Base-by-base conservation (phyloP, 2,888 invertebrate species). In the Catocala fraxini region DNA sequence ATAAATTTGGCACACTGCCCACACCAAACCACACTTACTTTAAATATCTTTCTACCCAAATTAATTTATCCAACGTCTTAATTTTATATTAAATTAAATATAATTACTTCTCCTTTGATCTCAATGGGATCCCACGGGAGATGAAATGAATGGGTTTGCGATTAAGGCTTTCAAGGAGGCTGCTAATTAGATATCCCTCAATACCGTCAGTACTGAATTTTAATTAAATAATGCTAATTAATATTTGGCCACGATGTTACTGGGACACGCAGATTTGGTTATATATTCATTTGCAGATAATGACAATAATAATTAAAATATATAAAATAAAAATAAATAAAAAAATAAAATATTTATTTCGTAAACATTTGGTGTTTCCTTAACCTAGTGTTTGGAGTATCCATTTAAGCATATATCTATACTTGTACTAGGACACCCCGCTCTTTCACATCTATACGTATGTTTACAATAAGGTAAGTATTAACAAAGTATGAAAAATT, bases 151-250 rank as follows among this genome's bases (percentile, higher is more conserved):
- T 72, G 51, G 56, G 54, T 63, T 56, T 68, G 53, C 56, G 65
- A 68, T 77, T 65, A 71, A 39, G 41, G 55, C 63, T 12, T 61
- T 55, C 52, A 65, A 49, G 35, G 63, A 56, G 33, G 52, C 45
- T 51, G 64, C 56, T 76, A 70, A 72, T 77, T 77, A 75, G 61
- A 65, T 63, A 64, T 54, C 52, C 61, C 52, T 68, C 54, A 66
- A 62, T 72, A 63, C 54, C 56, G 35, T 56, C 42, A 61, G 59
- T 57, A 59, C 56, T 54, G 59, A 56, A 66, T 51, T 55, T 64
- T 65, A 64, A 74, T 71, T 61, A 59, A 66, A 71, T 68, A 56
- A 49, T 52, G 39, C 11, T 68, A 57, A 64, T 64, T 63, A 65
- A 65, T 57, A 58, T 63, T 60, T 42, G 25, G 12, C 49, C 56